These are phyloP conservation scores for Aptenodytes patagonicus DNA, from an alignment of 2,113 vertebrate genomes.

Conservation along the genomic window DNA sequence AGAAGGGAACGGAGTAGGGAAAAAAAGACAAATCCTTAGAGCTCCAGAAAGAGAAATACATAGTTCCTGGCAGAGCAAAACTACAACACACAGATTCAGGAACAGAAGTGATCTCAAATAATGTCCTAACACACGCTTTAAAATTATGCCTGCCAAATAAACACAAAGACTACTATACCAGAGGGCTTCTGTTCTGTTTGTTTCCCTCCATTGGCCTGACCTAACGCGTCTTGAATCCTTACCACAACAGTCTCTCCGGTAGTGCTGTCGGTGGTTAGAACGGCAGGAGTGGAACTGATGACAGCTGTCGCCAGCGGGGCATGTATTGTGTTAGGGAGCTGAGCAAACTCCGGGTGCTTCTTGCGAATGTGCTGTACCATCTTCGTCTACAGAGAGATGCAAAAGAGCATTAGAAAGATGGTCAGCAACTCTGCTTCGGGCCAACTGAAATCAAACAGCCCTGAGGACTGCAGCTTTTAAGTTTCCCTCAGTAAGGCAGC, in stretches of 20 bases:
- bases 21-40: background rate
- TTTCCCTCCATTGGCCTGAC: background rate
- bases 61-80: background rate
- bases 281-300: conserved; percentile 85
- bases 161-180: background rate
- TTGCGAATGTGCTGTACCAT: conserved; percentile 99
- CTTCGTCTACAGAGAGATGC: conserved; percentile 81
- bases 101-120: background rate
- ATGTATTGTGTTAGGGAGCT: conserved; percentile 82
- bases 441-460: background rate
- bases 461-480: background rate
- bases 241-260: conserved; percentile 93
- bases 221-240: conserved; percentile 36
- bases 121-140: background rate
- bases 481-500: background rate
- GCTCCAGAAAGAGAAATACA: background rate
- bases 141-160: background rate
- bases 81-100: background rate
- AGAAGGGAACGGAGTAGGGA: background rate
- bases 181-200: background rate
- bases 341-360: conserved; percentile 92
- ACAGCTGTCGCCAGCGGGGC: conserved; percentile 81
- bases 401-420: background rate
- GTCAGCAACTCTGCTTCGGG: background rate
- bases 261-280: conserved; percentile 82